A percentile compares a stretch with the other conserved stretches of the same genome.
Conservation (phyloP, 2,797 vertebrate genomes). For the Holocentrus rufus region DNA sequence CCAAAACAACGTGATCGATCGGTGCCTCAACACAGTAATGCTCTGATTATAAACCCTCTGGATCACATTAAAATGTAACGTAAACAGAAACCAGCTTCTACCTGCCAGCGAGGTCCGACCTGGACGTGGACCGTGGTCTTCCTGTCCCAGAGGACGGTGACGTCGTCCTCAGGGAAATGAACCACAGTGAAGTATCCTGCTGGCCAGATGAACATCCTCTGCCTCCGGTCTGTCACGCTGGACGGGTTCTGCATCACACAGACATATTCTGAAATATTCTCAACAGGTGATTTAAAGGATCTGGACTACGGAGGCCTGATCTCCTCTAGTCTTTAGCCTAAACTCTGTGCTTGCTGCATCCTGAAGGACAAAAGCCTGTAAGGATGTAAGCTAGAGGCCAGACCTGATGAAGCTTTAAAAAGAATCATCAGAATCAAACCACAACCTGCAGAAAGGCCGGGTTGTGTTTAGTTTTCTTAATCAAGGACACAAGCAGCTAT, state of each 20-base stretch:
- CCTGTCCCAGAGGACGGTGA: slow-evolving; percentile 95
- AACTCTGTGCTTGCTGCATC: background rate
- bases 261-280: background rate
- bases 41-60: too few relatives aligned
- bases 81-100: slow-evolving; percentile 56
- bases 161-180: slow-evolving; percentile 87
- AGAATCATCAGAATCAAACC: too few relatives aligned
- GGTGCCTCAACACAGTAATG: too few relatives aligned
- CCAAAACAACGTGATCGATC: too few relatives aligned
- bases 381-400: background rate
- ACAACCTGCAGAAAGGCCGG: too few relatives aligned
- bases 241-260: slow-evolving; percentile 83
- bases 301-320: background rate
- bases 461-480: too few relatives aligned
- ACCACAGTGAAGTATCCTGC: slow-evolving; percentile 92
- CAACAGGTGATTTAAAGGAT: background rate
- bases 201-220: slow-evolving; percentile 87
- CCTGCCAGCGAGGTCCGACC: slow-evolving; percentile 95
- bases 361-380: background rate
- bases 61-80: background rate
- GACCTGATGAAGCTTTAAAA: background rate
- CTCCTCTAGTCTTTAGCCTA: too few relatives aligned
- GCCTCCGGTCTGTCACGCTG: slow-evolving; percentile 85
- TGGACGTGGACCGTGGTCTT: slow-evolving; percentile 94
- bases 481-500: too few relatives aligned